These are phyloP conservation scores for Bungarus multicinctus DNA, from an alignment of 2,113 vertebrate species.

Conservation along the genomic window DNA sequence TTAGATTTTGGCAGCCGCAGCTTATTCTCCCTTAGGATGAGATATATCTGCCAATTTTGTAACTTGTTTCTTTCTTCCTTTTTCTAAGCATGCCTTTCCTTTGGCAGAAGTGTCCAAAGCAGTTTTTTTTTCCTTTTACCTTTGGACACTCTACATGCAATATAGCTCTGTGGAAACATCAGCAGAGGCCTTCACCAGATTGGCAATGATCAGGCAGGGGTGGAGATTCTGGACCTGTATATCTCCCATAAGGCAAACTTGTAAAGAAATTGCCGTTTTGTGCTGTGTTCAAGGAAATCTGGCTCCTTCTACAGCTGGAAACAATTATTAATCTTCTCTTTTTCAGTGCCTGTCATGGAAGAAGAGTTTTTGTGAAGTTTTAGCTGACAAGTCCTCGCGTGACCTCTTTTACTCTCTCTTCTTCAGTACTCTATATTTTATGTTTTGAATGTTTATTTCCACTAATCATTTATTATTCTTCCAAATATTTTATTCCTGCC, in stretches of 20 bases:
- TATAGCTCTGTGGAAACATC: not conserved
- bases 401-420: not conserved
- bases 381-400: not conserved
- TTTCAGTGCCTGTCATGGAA: constrained; percentile 12
- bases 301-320: not conserved
- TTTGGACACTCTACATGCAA: not conserved
- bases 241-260: not conserved
- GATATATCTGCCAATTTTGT: not conserved
- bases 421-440: not conserved
- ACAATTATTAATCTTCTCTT: not conserved
- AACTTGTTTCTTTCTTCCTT: not conserved
- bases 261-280: not conserved
- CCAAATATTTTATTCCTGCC: constrained; percentile 3
- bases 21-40: not conserved
- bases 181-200: not conserved
- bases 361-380: not conserved
- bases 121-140: not conserved
- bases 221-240: not conserved
- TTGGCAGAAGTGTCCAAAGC: not conserved
- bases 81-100: not conserved
- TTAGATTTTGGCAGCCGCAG: not conserved
- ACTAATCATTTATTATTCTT: not conserved
- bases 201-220: not conserved
- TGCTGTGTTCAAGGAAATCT: not conserved
- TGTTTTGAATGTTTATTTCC: not conserved